Evolutionary conservation across 2,797 vertebrate genomes (phyloP), one percentile per base, ranked within the genome.

Genomic region (Hydrocynus forskahlii): DNA sequence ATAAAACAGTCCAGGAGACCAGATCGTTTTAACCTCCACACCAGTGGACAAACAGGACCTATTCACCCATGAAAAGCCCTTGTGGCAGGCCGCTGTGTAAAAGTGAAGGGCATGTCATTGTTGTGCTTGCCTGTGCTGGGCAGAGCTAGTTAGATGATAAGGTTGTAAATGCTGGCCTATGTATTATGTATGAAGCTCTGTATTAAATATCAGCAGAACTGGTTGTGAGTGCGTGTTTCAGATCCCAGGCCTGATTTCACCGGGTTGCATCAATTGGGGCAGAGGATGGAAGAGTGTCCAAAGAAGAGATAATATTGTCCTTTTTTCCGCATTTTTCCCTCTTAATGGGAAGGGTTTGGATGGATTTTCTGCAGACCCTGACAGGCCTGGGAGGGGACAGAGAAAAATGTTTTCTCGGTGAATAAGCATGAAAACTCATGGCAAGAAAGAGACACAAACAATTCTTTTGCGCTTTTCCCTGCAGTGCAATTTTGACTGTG

Each of bases 151-250:
- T 71, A 23, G 84, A 85, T 82, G 84, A 85, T 86, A 52, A 83
- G 83, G 81, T 77, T 48, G 66, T 75, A 84, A 86, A 85, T 82
- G 87, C 84, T 87, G 80, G 66, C 74, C 54, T 86, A 89, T 93
- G 84, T 87, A 93, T 91, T 91, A 93, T 93, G 89, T 89, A 92
- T 91, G 87, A 87, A 66, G 81, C 66, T 71, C 78, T 84, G 87
- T 92, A 93, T 93, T 93, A 89, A 90, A 91, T 93, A 90, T 90
- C 91, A 90, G 86, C 89, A 85, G 88, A 83, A 84, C 86, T 25
- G 48, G 85, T 89, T 82, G 86, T 85, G 87, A 71, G 68, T 89
- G 17, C 75, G 63, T 89, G 14, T 13, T n/a, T 88, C 80, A 86
- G 84, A 81, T 76, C 54, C 29, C 55, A 64, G 68, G 78, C 81